These are phyloP conservation scores for Erethizon dorsatum DNA, from an alignment of 2,797 vertebrate species.

Conservation along the genomic window DNA sequence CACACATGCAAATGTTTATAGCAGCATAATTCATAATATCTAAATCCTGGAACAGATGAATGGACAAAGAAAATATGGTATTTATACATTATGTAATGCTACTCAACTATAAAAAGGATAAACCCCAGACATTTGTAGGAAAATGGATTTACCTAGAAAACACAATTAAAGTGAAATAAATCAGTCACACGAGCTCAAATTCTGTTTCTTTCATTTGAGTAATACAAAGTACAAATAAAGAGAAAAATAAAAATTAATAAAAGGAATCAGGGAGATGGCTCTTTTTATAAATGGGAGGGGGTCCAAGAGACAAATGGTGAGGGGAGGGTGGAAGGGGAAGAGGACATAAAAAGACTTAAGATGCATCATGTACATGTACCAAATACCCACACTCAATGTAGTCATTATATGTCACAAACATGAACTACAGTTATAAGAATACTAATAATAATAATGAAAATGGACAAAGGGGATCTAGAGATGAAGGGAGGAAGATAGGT, in stretches of 20 bases:
- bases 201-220: background rate
- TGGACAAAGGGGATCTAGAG: background rate
- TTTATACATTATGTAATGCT: background rate
- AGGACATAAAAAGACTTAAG: background rate
- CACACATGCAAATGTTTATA: background rate
- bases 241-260: background rate
- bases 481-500: background rate
- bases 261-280: background rate
- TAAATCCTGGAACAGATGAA: background rate
- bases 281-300: background rate
- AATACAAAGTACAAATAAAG: background rate
- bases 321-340: background rate
- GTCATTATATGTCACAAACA: background rate
- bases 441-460: background rate
- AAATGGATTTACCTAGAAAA: background rate
- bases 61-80: background rate
- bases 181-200: background rate
- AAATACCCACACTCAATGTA: background rate
- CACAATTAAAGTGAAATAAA: background rate
- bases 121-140: background rate
- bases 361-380: background rate
- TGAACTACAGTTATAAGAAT: background rate
- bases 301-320: background rate
- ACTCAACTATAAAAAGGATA: background rate
- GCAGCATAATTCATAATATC: background rate